Conservation (phyloP, 2,113 vertebrate species). For the Pardalotus punctatus region DNA sequence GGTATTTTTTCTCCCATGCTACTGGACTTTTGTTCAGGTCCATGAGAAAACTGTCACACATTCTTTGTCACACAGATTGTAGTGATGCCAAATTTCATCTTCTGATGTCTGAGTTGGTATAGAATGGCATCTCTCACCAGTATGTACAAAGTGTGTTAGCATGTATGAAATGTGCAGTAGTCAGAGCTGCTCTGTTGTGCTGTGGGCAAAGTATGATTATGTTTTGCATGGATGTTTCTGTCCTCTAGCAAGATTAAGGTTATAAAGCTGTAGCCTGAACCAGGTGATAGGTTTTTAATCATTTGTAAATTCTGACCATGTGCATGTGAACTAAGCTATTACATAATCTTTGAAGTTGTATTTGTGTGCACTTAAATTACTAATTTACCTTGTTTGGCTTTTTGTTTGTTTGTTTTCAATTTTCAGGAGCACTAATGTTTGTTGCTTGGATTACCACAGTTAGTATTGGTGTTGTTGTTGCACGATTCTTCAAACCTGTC, state of each 20-base stretch:
- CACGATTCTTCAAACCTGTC: slow-evolving; percentile 83
- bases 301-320: not conserved
- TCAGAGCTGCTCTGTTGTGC: not conserved
- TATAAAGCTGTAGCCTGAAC: not conserved
- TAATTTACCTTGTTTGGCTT: not conserved
- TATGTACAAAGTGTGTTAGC: not conserved
- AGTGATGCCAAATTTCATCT: not conserved
- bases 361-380: not conserved
- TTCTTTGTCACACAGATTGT: not conserved
- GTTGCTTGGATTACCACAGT: slow-evolving; percentile 83
- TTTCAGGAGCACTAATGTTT: slow-evolving; percentile 83
- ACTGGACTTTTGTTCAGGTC: not conserved
- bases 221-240: not conserved
- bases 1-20: not conserved
- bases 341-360: not conserved
- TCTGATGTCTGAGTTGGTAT: not conserved
- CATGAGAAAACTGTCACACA: not conserved
- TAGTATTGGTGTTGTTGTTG: slow-evolving; percentile 80
- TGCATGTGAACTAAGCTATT: rapidly evolving
- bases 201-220: not conserved
- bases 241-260: not conserved
- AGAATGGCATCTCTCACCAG: not conserved
- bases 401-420: not conserved
- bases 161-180: not conserved
- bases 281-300: not conserved